These are phyloP conservation scores for Eilema caniola DNA, from an alignment of 2,888 invertebrate genomes.

Conservation along the genomic window DNA sequence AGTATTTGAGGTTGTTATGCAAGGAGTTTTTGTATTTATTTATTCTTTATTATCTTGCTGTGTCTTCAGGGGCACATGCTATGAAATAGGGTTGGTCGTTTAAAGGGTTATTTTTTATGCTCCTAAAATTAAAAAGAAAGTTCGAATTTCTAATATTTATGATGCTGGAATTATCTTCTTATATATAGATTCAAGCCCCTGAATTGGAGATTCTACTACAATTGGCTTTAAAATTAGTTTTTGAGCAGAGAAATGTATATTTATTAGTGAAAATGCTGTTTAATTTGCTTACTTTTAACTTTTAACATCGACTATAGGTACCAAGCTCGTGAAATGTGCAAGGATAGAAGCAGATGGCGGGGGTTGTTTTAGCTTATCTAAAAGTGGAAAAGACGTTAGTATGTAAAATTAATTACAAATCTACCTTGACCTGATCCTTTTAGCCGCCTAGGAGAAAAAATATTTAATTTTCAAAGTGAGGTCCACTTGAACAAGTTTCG, in stretches of 20 bases:
- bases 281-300: no score
- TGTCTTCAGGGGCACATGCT: neutral
- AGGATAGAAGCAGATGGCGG: no score
- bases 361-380: no score
- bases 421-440: neutral
- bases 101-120: neutral
- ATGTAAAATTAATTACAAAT: no score
- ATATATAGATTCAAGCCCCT: neutral
- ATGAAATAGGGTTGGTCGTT: neutral
- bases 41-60: slow-evolving; percentile 2
- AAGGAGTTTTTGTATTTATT: slow-evolving; percentile 2
- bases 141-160: neutral
- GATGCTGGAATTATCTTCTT: no score
- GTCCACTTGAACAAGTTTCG: neutral
- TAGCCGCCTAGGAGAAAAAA: neutral
- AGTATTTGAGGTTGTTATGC: slow-evolving; percentile 7
- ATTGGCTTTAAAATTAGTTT: no score
- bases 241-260: no score
- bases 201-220: no score
- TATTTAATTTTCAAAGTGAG: neutral
- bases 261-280: no score
- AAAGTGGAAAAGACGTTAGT: no score
- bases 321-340: no score
- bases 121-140: neutral
- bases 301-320: no score